Evolutionary conservation across 2,888 invertebrate species (phyloP), one percentile per base, ranked within the genome.

Genomic region (Eurois occulta): DNA sequence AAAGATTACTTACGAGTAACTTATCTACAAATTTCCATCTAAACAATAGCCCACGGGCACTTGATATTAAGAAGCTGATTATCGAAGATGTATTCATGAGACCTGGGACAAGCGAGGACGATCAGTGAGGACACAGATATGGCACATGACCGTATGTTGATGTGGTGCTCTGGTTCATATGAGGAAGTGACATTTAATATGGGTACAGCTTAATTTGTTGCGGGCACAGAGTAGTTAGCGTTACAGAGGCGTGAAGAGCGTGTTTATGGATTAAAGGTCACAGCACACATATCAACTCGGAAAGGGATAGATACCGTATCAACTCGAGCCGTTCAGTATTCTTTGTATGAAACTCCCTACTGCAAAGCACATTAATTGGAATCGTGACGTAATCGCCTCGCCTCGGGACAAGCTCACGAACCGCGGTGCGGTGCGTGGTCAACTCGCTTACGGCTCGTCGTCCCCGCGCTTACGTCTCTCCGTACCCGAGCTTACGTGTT

Each of bases 111-210:
- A 13, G 28, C 83, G 80, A 75, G 79, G 78, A 75, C 75, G 72
- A 38, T 62, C 58, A 60, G 7, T 82, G 65, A 77, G 85, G 77
- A 78, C 88, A 72, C 48, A 52, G 8, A 18, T 43, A 66, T 82
- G 67, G 69, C 28, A 68, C 72, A 77, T 32, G 75, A 68, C 55
- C 58, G 52, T 73, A 55, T 41, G 21, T 6, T 16, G 13, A 66
- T 43, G 46, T 78, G 7, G 46, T 60, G 48, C 52, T 81, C 81
- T 80, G 79, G 83, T 80, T 82, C 85, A 75, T 68, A 89, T 87
- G 84, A 93, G 95, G 95, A 95, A 95, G 90, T 95, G 94, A 90
- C 93, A 94, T 95, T 95, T 94, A 72, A 64, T 58, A n/a, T 5
- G 35, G 21, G 32, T 68, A 58, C 32, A 55, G 58, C 69, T 81